Conservation (phyloP, 1,140 invertebrate species). For the Nilaparvata lugens region DNA sequence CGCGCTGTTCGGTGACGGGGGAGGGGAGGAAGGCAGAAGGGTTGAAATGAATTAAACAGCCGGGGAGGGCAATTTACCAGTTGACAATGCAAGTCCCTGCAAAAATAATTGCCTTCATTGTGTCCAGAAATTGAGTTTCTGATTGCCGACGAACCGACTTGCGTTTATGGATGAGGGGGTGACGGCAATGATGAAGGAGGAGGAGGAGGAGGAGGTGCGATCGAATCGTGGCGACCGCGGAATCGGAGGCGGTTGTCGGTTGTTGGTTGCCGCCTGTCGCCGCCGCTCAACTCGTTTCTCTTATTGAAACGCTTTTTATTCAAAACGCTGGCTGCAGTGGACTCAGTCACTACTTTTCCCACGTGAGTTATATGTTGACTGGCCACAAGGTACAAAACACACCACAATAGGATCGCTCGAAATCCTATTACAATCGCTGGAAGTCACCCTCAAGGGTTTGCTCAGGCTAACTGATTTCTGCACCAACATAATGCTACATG, state of each 20-base stretch:
- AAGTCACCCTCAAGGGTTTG: too few relatives aligned
- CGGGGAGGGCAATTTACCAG: conserved; percentile 3
- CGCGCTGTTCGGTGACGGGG: background rate
- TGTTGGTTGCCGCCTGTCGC: background rate
- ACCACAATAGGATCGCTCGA: too few relatives aligned
- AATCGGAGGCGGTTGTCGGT: background rate
- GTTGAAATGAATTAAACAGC: conserved; percentile 6
- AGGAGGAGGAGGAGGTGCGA: too few relatives aligned
- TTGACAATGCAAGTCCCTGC: conserved; percentile 4
- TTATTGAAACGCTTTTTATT: conserved; percentile 1
- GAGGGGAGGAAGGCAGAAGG: background rate
- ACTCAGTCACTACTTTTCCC: too few relatives aligned
- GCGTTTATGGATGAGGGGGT: background rate
- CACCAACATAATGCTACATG: too few relatives aligned
- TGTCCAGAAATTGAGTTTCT: conserved; percentile 5
- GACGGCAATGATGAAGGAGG: too few relatives aligned
- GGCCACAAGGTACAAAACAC: too few relatives aligned
- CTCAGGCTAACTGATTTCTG: too few relatives aligned
- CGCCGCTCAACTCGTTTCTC: background rate
- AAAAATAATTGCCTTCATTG: conserved; percentile 6
- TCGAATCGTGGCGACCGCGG: too few relatives aligned
- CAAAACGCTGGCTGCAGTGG: background rate
- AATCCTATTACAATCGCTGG: too few relatives aligned
- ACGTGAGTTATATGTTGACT: too few relatives aligned
- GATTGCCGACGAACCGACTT: background rate